Base-by-base conservation (phyloP, 2,113 vertebrate genomes). In the Jacana jacana region DNA sequence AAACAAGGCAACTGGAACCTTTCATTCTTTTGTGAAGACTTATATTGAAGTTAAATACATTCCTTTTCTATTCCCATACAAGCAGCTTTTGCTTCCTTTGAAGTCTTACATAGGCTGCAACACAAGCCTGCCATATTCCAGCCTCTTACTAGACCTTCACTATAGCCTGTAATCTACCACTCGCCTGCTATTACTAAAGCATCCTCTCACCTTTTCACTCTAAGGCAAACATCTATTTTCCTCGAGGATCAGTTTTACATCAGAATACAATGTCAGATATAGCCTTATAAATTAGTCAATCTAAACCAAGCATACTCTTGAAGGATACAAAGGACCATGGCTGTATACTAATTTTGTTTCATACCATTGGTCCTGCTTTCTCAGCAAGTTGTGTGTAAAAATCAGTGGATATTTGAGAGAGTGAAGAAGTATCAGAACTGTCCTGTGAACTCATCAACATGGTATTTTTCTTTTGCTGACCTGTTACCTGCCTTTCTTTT, bases 161-260 rank as follows among this genome's bases (percentile, higher is more conserved):
- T 17, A 11, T 33, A 81, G 22, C 4, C 27, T 11, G 5, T 48
- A 81, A 44, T 85, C 78, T 75, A 2, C 4, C 1, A 44, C 37
- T 89, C 22, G 22, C 35, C n/a, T 61, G 35, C 13, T 92, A 68
- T 55, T 84, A 30, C 24, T 79, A 81, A 78, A 31, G 6, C 23
- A 68, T 57, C 23, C 15, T 64, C 31, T 73, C 55, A 68, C 17
- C 15, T 68, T 61, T 69, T 42, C 31, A 65, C 14, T 81, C 27
- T 27, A 51, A 71, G 23, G 13, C 13, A 88, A 92, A 84, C 4
- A 66, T 20, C 5, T 39, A 1, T 81, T 92, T 78, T 75, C 11
- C 10, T 5, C 0, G 0, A 48, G 17, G 24, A 31, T 25, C 1
- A 1, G 10, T 86, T 85, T 77, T 58, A 55, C 23, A 61, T 10